These are phyloP conservation scores for Idaea straminata DNA, from an alignment of 2,888 invertebrate species.

Conservation along the genomic window DNA sequence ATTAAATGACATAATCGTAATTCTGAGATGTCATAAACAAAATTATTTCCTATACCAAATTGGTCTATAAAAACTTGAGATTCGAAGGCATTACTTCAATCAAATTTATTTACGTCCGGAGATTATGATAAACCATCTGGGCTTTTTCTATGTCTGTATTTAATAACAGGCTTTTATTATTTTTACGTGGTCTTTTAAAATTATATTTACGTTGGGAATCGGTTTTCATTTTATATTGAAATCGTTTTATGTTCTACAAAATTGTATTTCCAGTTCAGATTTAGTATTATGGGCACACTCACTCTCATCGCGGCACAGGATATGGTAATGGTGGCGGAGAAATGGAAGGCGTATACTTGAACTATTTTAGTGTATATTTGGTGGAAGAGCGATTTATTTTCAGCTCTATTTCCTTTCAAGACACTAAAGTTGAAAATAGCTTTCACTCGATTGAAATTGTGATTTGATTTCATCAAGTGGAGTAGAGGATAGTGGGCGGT, in stretches of 20 bases:
- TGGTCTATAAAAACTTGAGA: slow-evolving; percentile 25
- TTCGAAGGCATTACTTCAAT: slow-evolving; percentile 4
- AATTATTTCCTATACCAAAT: slow-evolving; percentile 23
- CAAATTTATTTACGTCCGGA: slow-evolving; percentile 13
- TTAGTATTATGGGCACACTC: slow-evolving; percentile 49
- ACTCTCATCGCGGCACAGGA: slow-evolving; percentile 65
- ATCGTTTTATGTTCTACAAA: slow-evolving; percentile 18
- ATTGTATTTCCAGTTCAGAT: slow-evolving; percentile 25
- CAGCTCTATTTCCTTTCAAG: slow-evolving; percentile 72
- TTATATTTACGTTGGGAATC: not conserved
- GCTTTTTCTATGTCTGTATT: not conserved
- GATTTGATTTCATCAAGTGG: slow-evolving; percentile 39
- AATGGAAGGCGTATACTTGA: slow-evolving; percentile 64
- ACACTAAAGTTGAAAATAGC: slow-evolving; percentile 46
- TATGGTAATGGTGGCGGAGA: slow-evolving; percentile 73
- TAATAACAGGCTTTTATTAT: not conserved
- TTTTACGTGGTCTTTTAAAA: not conserved
- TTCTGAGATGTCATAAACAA: slow-evolving; percentile 27
- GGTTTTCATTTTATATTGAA: slow-evolving; percentile 12
- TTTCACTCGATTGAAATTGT: slow-evolving; percentile 39
- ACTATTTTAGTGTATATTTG: slow-evolving; percentile 74
- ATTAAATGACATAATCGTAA: slow-evolving; percentile 29
- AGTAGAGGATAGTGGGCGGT: not conserved
- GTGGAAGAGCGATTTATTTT: slow-evolving; percentile 76
- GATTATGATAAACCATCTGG: slow-evolving; percentile 1